Conservation (phyloP, 64 coral and sea anemone species). For the Stichodactyla helianthus region DNA sequence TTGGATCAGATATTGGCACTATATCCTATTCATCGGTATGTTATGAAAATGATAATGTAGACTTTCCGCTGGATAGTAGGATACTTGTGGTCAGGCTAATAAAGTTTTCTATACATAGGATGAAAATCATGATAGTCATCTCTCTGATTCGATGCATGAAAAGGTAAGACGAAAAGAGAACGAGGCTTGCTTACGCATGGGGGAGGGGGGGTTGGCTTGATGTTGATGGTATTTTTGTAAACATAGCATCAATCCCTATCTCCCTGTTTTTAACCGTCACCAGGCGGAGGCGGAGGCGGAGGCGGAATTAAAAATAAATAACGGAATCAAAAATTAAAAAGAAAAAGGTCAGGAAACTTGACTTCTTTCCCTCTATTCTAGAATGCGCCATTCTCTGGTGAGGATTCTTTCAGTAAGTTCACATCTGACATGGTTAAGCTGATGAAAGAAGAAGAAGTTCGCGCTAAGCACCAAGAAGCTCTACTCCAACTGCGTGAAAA, state of each 20-base stretch:
- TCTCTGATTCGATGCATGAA: slow-evolving; percentile 14
- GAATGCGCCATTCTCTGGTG: slow-evolving; percentile 74
- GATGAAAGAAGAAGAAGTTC: slow-evolving; percentile 93
- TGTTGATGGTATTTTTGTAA: too few species aligned
- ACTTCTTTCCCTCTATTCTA: neutral
- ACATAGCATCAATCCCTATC: neutral
- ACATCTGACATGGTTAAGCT: slow-evolving; percentile 90
- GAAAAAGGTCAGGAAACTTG: too few species aligned
- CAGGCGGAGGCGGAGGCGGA: neutral
- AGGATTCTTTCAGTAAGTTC: slow-evolving; percentile 97
- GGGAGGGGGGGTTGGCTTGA: too few species aligned
- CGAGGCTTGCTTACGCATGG: neutral
- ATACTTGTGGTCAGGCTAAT: neutral
- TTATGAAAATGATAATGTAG: neutral
- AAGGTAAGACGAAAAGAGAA: neutral
- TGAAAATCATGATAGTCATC: slow-evolving; percentile 20
- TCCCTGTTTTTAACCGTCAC: neutral
- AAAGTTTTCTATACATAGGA: neutral
- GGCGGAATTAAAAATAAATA: too few species aligned
- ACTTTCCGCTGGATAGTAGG: neutral
- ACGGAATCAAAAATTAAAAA: too few species aligned
- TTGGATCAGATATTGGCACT: slow-evolving; percentile 65
- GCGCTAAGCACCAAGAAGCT: slow-evolving; percentile 86
- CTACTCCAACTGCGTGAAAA: slow-evolving; percentile 89
- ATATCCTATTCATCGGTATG: slow-evolving; percentile 82